Percentiles rank a stretch among this genome's conserved stretches.
phyloP scores from a whole-genome alignment of 2,113 vertebrate species.

The Cottus gobio region DNA sequence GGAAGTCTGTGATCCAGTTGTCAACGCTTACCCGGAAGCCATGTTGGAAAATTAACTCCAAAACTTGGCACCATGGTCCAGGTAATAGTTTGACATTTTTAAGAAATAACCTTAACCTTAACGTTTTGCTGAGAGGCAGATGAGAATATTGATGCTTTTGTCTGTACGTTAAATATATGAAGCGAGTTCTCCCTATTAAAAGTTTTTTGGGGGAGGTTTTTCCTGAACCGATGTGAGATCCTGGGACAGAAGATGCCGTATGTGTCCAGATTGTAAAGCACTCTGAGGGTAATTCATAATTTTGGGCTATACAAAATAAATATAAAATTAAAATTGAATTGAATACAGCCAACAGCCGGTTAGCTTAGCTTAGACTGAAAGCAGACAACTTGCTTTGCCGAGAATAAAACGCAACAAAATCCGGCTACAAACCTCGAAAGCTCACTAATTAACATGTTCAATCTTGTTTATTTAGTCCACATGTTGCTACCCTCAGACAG shows the following conservation, averaged over 20 bases:
- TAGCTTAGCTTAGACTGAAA: background rate
- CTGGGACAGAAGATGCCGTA: no score
- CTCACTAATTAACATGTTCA: background rate
- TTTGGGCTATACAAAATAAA: no score
- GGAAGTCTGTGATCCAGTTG: no score
- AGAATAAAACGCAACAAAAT: background rate
- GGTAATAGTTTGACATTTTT: background rate
- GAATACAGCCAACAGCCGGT: background rate
- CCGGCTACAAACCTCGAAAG: background rate
- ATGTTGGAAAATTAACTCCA: background rate
- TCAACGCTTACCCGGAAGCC: background rate
- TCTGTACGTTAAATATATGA: background rate
- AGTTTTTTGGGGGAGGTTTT: no score
- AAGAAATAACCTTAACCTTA: background rate
- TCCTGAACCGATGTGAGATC: no score
- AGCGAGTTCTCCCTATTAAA: background rate
- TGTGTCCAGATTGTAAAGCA: no score
- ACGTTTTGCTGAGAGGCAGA: background rate
- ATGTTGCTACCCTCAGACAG: background rate
- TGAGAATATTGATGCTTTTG: background rate
- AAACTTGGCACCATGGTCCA: background rate
- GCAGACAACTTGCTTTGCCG: background rate
- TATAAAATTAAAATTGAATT: no score
- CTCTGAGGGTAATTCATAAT: no score
- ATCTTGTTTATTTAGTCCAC: background rate